Conservation (phyloP, 2,113 vertebrate species). For the Scophthalmus maximus region DNA sequence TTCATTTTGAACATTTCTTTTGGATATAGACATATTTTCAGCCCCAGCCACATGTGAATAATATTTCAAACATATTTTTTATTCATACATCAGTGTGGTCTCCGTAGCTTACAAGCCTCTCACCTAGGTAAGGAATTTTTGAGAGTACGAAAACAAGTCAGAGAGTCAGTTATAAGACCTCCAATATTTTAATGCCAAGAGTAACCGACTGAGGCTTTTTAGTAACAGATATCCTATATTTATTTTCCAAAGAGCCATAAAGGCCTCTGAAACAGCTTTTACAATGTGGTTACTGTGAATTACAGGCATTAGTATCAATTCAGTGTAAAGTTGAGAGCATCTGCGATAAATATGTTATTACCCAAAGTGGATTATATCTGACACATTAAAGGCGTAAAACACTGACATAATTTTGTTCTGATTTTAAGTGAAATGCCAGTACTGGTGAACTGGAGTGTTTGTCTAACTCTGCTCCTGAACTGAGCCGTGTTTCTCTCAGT, state of each 20-base stretch:
- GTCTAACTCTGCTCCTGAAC: too few species aligned
- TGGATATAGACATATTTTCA: constrained; percentile 32
- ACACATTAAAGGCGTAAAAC: neutral
- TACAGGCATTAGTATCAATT: neutral
- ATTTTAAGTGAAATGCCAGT: too few species aligned
- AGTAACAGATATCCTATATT: neutral
- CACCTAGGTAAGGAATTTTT: neutral
- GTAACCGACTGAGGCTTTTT: neutral
- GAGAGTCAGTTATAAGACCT: neutral
- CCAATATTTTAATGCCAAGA: neutral
- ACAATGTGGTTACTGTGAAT: neutral
- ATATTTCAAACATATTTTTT: constrained; percentile 19
- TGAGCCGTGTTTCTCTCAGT: too few species aligned
- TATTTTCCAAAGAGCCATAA: neutral
- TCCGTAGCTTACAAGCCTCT: constrained; percentile 3
- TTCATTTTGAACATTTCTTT: constrained; percentile 32
- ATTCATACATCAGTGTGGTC: constrained; percentile 9
- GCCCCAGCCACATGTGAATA: constrained; percentile 15
- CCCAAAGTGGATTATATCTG: neutral
- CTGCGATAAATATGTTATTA: neutral
- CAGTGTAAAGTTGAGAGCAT: neutral
- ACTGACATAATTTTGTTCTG: neutral
- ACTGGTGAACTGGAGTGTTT: too few species aligned
- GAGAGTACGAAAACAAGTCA: neutral
- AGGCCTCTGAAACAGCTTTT: neutral